Evolutionary conservation across 1,140 invertebrate species (phyloP).

Genomic region (Sesamia nonagrioides): DNA sequence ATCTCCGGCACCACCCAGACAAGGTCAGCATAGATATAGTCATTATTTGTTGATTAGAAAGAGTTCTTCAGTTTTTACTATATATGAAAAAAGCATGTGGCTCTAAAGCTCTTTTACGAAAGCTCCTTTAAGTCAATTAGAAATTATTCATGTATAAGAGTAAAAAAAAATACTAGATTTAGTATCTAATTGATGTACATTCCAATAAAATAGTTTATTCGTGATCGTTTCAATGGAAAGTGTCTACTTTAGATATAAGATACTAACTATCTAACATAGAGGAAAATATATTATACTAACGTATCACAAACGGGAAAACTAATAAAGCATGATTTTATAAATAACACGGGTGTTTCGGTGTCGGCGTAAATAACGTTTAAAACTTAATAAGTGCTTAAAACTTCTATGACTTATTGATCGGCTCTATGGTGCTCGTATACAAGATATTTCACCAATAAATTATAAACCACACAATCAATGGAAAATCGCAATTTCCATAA

Average conservation of each 20-base stretch:
- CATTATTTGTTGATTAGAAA: neutral
- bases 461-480: neutral
- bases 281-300: no score
- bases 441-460: neutral
- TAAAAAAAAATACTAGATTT: no score
- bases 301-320: neutral
- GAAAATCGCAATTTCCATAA: slow-evolving; percentile 48
- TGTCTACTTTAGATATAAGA: neutral
- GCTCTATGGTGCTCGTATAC: neutral
- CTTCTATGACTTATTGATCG: neutral
- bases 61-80: neutral
- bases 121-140: no score
- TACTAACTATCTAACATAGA: neutral
- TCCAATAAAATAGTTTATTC: neutral
- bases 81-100: neutral
- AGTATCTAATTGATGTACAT: neutral
- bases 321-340: slow-evolving; percentile 32
- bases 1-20: slow-evolving; percentile 92
- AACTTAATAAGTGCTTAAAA: slow-evolving; percentile 20
- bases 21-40: slow-evolving; percentile 62
- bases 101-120: no score
- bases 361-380: slow-evolving; percentile 3
- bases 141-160: no score
- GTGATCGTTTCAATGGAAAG: no score
- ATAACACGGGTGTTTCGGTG: slow-evolving; percentile 26